Conservation (phyloP, 2,113 vertebrate species). For the Hemiscyllium ocellatum region DNA sequence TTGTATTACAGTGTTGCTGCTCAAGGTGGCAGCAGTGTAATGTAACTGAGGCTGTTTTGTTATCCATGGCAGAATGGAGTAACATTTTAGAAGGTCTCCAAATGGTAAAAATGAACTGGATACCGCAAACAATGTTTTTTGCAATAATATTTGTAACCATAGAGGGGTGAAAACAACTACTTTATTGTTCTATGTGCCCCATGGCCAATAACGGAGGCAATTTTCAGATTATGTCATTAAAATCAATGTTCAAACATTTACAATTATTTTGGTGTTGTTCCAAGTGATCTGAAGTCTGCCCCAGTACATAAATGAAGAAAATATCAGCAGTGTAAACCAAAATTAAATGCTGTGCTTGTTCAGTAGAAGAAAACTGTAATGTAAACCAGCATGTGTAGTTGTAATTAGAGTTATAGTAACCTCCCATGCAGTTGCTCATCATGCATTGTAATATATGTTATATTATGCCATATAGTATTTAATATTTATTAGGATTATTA, state of each 20-base stretch:
- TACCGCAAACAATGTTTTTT: neutral
- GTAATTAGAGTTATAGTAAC: neutral
- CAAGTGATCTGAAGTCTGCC: neutral
- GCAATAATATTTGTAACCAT: neutral
- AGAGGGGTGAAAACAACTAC: neutral
- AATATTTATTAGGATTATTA: neutral
- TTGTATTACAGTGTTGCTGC: neutral
- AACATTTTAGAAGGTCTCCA: neutral
- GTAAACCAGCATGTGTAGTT: neutral
- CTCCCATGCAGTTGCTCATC: neutral
- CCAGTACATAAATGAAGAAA: neutral
- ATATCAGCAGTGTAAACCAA: neutral
- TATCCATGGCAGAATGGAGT: neutral
- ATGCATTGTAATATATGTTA: neutral
- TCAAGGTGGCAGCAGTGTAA: neutral
- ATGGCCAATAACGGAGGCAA: neutral
- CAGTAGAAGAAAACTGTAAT: neutral
- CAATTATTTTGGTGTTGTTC: neutral
- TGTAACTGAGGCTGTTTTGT: neutral
- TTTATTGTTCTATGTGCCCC: neutral
- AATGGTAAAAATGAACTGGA: neutral
- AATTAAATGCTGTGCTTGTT: neutral
- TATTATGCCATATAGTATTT: neutral
- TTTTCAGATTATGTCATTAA: neutral
- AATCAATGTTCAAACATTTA: neutral